A percentile compares a stretch with the other conserved stretches of the same genome.
These are phyloP conservation scores for Acanthornis magna DNA, from an alignment of 2,797 vertebrate genomes.

Conservation along the genomic window DNA sequence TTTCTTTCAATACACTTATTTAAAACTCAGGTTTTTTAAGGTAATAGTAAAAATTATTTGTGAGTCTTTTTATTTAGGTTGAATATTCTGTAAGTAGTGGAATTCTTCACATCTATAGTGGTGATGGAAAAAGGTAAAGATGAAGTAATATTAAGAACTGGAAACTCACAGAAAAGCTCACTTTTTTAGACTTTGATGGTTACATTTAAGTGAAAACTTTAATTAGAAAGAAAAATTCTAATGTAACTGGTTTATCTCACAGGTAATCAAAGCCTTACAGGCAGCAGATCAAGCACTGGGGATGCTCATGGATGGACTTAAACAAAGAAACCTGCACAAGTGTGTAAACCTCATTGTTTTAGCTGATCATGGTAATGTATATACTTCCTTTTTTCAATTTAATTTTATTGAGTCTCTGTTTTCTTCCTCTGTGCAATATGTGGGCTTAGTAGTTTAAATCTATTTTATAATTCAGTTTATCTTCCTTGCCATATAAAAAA, in stretches of 20 bases:
- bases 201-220: neutral
- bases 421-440: neutral
- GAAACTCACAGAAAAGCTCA: neutral
- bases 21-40: neutral
- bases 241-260: neutral
- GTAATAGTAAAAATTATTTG: neutral
- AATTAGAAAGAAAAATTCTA: neutral
- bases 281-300: conserved; percentile 69
- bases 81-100: neutral
- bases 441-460: neutral
- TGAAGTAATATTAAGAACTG: neutral
- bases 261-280: conserved; percentile 76
- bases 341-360: conserved; percentile 80
- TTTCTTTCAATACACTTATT: neutral
- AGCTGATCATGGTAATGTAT: conserved; percentile 79
- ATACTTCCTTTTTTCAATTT: neutral
- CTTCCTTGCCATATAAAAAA: neutral
- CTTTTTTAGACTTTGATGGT: neutral
- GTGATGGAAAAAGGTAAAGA: neutral
- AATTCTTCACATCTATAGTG: neutral
- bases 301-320: conserved; percentile 81
- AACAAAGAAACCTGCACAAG: conserved; percentile 76
- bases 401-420: neutral
- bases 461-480: neutral
- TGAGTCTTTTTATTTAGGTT: neutral